Evolutionary conservation across 2,797 vertebrate species (phyloP).

Genomic region (Pteronotus mesoamericanus): DNA sequence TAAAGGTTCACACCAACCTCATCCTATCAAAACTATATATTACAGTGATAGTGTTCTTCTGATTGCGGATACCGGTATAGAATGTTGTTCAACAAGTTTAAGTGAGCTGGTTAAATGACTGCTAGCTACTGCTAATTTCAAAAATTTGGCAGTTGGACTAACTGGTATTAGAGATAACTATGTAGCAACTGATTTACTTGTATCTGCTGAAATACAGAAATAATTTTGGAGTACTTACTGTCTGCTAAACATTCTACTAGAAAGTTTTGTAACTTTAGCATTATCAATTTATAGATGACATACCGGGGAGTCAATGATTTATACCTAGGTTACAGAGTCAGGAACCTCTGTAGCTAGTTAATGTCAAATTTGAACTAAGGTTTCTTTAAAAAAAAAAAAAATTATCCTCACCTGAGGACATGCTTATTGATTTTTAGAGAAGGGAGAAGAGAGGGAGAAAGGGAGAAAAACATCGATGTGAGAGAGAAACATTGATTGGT

Average conservation of each 20-base stretch:
- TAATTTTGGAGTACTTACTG: background rate
- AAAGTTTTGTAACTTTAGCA: background rate
- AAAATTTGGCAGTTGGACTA: background rate
- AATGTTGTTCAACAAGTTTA: background rate
- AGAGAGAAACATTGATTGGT: background rate
- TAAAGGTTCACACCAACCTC: background rate
- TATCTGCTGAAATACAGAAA: background rate
- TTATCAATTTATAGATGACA: background rate
- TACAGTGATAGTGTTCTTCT: background rate
- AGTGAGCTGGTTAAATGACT: background rate
- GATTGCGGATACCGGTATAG: background rate
- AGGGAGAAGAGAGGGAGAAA: background rate
- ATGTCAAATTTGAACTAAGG: background rate
- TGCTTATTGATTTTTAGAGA: background rate
- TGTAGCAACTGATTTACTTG: background rate
- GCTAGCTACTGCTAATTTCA: background rate
- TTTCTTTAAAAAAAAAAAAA: background rate
- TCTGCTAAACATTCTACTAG: background rate
- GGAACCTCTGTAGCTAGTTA: background rate
- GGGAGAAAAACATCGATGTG: background rate
- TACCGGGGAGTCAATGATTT: background rate
- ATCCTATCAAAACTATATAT: background rate
- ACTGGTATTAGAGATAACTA: background rate
- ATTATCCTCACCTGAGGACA: background rate
- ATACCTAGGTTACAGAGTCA: background rate